phyloP scores from a whole-genome alignment of 2,113 vertebrate species.

The Eleginops maclovinus region DNA sequence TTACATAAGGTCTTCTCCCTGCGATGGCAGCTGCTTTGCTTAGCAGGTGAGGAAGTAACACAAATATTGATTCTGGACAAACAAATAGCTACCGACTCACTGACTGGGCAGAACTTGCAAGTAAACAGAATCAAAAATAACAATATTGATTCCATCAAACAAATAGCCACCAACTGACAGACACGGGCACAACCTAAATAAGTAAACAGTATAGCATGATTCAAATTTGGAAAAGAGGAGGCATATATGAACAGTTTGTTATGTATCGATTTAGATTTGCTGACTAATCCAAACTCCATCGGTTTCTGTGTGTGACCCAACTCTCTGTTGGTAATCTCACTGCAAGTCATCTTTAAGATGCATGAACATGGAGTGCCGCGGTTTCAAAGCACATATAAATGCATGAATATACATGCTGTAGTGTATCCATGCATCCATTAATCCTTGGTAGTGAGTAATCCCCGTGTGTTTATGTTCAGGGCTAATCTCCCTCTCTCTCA shows the following conservation, averaged over 20 bases:
- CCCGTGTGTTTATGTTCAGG: conserved; percentile 62
- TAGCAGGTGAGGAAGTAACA: conserved; percentile 74
- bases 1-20: conserved; percentile 69
- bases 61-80: conserved; percentile 75
- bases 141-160: conserved; percentile 66
- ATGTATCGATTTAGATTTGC: conserved; percentile 57
- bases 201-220: conserved; percentile 57
- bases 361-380: conserved; percentile 23
- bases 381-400: conserved; percentile 45
- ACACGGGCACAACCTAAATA: conserved; percentile 38
- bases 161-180: conserved; percentile 65
- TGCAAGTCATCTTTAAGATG: conserved; percentile 58
- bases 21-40: conserved; percentile 70
- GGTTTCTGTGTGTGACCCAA: conserved; percentile 25
- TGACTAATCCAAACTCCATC: conserved; percentile 54
- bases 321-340: conserved; percentile 44
- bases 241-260: conserved; percentile 39
- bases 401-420: conserved; percentile 48
- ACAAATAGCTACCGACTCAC: conserved; percentile 72
- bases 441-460: conserved; percentile 73
- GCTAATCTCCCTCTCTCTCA: conserved; percentile 66
- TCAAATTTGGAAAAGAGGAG: conserved; percentile 48
- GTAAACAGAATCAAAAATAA: conserved; percentile 71
- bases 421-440: conserved; percentile 61
- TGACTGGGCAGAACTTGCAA: conserved; percentile 68